These are phyloP conservation scores for Tokudaia muenninki DNA, from an alignment of 2,797 vertebrate genomes.

Conservation along the genomic window DNA sequence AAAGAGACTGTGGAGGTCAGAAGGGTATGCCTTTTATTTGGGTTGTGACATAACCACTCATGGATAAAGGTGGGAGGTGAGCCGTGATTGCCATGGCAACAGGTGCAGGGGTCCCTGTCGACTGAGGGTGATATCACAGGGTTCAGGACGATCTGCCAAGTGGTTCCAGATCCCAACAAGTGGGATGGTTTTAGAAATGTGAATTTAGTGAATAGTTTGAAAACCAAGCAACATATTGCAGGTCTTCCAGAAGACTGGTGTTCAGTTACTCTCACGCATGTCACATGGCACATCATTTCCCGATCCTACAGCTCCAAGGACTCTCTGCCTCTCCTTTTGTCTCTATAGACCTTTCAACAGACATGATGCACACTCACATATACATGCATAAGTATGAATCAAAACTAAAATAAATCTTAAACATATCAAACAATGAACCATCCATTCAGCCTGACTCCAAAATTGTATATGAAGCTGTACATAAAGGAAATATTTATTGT, in stretches of 20 bases:
- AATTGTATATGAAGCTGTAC: background rate
- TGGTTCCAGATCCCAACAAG: no score
- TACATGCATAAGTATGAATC: background rate
- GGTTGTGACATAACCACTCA: no score
- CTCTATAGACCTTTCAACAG: background rate
- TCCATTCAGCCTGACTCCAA: background rate
- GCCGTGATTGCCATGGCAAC: no score
- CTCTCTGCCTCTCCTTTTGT: background rate
- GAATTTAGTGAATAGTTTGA: background rate
- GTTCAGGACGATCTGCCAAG: no score
- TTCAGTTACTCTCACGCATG: background rate
- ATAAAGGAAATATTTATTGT: background rate
- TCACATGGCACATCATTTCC: no score
- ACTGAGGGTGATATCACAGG: no score
- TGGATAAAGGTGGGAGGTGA: no score
- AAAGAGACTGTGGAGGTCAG: no score
- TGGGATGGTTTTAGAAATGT: background rate
- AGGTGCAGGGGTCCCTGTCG: no score
- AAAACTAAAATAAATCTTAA: background rate
- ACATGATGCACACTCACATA: background rate
- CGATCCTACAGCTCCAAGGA: background rate
- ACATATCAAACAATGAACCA: background rate
- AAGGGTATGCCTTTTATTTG: no score
- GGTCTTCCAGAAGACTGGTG: background rate
- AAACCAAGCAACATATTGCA: background rate